A percentile compares a stretch with the other conserved stretches of the same genome.
Conservation (phyloP, 2,113 vertebrate species). For the Amazona guildingii region DNA sequence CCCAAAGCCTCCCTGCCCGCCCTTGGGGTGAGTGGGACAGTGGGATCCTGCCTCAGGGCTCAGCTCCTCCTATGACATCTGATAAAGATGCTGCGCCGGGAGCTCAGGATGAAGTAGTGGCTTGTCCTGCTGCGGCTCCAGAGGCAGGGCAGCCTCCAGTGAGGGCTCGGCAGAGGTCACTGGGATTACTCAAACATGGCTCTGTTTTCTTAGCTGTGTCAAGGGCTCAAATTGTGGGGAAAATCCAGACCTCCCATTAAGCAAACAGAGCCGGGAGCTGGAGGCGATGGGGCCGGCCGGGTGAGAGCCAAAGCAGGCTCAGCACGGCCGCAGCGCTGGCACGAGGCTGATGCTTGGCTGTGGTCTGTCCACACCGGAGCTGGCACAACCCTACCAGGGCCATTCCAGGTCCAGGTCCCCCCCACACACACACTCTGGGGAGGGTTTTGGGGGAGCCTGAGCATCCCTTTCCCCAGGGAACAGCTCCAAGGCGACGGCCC, state of each 20-base stretch:
- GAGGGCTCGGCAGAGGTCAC: constrained; percentile 10
- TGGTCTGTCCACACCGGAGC: rapidly evolving
- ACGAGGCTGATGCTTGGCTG: background rate
- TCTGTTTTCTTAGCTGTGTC: constrained; percentile 59
- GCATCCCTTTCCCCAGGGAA: constrained; percentile 75
- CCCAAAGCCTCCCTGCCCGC: background rate
- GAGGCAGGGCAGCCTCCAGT: background rate
- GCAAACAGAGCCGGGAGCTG: background rate
- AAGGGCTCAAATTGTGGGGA: constrained; percentile 56
- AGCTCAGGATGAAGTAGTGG: background rate
- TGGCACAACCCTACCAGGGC: background rate
- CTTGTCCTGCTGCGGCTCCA: background rate
- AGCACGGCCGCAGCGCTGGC: background rate
- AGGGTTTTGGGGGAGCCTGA: background rate
- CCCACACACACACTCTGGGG: no score
- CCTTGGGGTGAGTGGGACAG: background rate
- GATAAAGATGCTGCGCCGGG: rapidly evolving
- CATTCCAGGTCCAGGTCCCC: background rate
- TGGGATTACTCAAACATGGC: constrained; percentile 24
- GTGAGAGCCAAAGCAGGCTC: background rate
- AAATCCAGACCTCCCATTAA: constrained; percentile 35
- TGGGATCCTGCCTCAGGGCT: background rate
- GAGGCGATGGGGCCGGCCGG: background rate
- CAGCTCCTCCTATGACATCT: background rate
- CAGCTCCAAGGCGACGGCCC: constrained; percentile 85